Conservation (phyloP, 2,113 vertebrate species). For the Notothenia rossii region DNA sequence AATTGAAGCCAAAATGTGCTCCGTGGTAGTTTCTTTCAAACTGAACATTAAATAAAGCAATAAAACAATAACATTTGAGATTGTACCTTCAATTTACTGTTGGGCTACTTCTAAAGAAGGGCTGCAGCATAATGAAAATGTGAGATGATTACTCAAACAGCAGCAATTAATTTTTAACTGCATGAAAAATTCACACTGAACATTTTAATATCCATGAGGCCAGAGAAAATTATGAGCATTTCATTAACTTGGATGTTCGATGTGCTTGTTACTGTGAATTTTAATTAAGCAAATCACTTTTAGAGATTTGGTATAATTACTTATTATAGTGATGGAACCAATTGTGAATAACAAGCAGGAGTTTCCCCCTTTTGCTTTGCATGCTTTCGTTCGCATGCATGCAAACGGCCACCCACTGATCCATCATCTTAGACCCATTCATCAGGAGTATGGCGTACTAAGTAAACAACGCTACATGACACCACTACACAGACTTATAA, state of each 20-base stretch:
- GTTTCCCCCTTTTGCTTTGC: constrained; percentile 20
- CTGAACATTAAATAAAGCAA: neutral
- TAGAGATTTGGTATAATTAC: constrained; percentile 50
- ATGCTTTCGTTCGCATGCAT: constrained; percentile 11
- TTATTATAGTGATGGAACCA: constrained; percentile 21
- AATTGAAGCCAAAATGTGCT: neutral
- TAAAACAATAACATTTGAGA: neutral
- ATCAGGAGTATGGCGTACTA: constrained; percentile 29
- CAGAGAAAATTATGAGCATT: constrained; percentile 44
- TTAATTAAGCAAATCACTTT: constrained; percentile 50
- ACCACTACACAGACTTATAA: constrained; percentile 38
- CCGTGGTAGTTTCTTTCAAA: neutral
- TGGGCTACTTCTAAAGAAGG: constrained; percentile 38
- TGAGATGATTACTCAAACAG: constrained; percentile 24
- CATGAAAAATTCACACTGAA: neutral
- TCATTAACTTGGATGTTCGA: constrained; percentile 45
- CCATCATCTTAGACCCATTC: constrained; percentile 41
- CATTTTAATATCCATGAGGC: constrained; percentile 16
- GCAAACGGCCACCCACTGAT: constrained; percentile 36
- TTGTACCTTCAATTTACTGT: constrained; percentile 13
- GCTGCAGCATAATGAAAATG: constrained; percentile 37
- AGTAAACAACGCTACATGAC: constrained; percentile 38
- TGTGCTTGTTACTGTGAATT: constrained; percentile 48
- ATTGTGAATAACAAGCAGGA: constrained; percentile 21
- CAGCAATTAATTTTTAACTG: neutral